phyloP scores from a whole-genome alignment of 1,140 invertebrate species.

The Microplitis demolitor region DNA sequence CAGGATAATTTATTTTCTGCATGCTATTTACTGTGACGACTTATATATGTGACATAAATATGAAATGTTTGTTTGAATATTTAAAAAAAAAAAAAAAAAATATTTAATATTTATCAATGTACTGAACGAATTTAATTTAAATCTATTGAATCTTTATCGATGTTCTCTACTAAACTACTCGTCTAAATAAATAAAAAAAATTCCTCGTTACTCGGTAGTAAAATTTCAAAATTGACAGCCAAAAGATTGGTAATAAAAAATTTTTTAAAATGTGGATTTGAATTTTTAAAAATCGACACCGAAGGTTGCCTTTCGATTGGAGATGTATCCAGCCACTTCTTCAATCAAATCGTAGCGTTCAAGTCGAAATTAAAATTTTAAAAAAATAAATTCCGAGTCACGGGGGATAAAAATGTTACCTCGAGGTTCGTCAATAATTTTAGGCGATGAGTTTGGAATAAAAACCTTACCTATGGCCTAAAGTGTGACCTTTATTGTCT shows the following conservation, averaged over 20 bases:
- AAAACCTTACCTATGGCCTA: conserved; percentile 5
- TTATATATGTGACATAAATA: too few species aligned
- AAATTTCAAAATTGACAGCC: neutral
- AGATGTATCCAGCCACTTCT: conserved; percentile 45
- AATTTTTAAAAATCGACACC: neutral
- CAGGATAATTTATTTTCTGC: conserved; percentile 8
- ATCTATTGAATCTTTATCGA: neutral
- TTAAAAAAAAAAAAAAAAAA: too few species aligned
- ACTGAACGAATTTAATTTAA: neutral
- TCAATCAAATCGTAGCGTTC: conserved; percentile 34
- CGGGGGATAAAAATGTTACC: neutral
- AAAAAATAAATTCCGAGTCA: neutral
- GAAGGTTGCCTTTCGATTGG: conserved; percentile 41
- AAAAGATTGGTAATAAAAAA: neutral
- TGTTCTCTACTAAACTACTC: neutral
- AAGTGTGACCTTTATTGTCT: neutral
- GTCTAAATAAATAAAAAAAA: neutral
- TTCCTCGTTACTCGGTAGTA: conserved; percentile 1
- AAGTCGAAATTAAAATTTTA: neutral
- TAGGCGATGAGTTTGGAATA: neutral
- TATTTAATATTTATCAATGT: too few species aligned
- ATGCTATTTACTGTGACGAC: too few species aligned
- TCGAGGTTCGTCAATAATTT: conserved; percentile 7
- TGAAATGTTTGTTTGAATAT: too few species aligned
- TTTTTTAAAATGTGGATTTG: neutral